phyloP scores from a whole-genome alignment of 2,113 vertebrate species.

The Herpetotheres cachinnans region DNA sequence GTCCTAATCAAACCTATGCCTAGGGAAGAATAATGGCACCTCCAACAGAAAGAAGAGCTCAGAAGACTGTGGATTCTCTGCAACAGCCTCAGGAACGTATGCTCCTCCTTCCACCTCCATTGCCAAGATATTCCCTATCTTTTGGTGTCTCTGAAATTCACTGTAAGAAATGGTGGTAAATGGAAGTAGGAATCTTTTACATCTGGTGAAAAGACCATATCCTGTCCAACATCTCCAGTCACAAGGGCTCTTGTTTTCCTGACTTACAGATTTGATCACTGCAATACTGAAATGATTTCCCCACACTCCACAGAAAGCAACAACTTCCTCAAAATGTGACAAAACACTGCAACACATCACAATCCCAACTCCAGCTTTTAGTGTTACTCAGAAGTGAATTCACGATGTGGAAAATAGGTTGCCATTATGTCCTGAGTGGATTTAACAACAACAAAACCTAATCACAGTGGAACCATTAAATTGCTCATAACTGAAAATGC shows the following conservation, averaged over 20 bases:
- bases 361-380: fast-evolving
- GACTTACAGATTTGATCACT: not conserved
- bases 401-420: not conserved
- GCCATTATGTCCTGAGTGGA: not conserved
- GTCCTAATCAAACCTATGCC: not conserved
- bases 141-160: not conserved
- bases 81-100: not conserved
- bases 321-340: not conserved
- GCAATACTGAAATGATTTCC: not conserved
- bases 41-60: not conserved
- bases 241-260: not conserved
- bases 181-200: not conserved
- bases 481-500: not conserved
- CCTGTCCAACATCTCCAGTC: not conserved
- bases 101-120: not conserved
- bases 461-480: not conserved
- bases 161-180: not conserved
- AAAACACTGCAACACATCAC: not conserved
- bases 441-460: not conserved
- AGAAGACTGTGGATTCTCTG: not conserved
- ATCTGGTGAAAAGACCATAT: not conserved
- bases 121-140: not conserved
- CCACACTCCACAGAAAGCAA: not conserved
- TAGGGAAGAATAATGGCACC: not conserved
- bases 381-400: not conserved